Percentiles rank a stretch among this genome's conserved stretches.
phyloP scores from a whole-genome alignment of 2,797 vertebrate genomes.

The Uromys caudimaculatus region DNA sequence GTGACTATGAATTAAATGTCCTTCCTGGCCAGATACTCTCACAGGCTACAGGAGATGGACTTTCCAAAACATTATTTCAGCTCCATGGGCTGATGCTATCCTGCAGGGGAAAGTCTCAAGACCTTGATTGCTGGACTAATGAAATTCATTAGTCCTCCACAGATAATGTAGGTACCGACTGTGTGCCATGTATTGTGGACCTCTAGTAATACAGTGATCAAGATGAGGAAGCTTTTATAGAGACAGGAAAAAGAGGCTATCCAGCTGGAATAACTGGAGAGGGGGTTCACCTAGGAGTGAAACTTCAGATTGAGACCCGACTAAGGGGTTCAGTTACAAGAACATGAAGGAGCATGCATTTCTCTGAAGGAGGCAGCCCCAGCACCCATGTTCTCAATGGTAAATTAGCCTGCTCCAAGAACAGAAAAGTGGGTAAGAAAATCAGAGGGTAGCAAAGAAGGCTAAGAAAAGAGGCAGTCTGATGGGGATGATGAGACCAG shows the following conservation, averaged over 20 bases:
- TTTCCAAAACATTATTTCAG: not conserved
- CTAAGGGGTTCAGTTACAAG: not conserved
- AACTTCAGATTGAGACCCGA: not conserved
- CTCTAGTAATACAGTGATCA: not conserved
- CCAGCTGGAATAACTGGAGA: not conserved
- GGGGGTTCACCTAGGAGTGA: not conserved
- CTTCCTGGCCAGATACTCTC: not conserved
- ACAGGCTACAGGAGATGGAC: not conserved
- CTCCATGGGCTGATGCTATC: not conserved
- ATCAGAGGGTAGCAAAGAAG: not conserved
- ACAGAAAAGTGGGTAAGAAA: not conserved
- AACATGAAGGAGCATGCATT: not conserved
- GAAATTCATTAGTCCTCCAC: conserved; percentile 24
- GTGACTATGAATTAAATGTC: conserved; percentile 34
- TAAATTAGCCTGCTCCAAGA: not conserved
- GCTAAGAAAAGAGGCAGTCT: not conserved
- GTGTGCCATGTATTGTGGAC: not conserved
- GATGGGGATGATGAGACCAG: not conserved
- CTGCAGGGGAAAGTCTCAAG: not conserved
- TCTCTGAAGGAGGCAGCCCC: not conserved
- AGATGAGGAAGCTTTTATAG: conserved; percentile 29
- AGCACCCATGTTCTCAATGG: not conserved
- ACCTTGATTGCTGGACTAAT: not conserved
- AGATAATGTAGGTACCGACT: not conserved
- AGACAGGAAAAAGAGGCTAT: not conserved